Evolutionary conservation across 92 coral and sea anemone species (phyloP).

Genomic region (Zoanthus sansibaricus): DNA sequence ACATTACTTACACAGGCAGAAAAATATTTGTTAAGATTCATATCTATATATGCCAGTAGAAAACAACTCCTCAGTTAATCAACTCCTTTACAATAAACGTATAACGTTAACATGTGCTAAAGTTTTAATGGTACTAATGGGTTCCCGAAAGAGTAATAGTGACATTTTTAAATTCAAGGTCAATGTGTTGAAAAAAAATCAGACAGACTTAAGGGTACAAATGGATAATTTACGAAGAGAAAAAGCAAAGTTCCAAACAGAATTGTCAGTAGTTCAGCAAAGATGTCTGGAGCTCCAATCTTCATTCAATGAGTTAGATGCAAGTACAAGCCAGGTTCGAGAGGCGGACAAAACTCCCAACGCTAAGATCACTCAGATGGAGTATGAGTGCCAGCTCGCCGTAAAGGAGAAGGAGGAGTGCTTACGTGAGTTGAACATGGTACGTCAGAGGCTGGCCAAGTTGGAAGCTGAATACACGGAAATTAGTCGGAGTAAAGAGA

Average conservation of each 20-base stretch:
- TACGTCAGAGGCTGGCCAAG: slow-evolving; percentile 39
- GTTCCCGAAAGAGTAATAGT: neutral
- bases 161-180: neutral
- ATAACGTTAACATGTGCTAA: no score
- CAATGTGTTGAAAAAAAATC: slow-evolving; percentile 55
- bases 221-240: slow-evolving; percentile 69
- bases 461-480: slow-evolving; percentile 44
- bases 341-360: slow-evolving; percentile 11
- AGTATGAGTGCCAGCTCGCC: slow-evolving; percentile 31
- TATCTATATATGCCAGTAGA: no score
- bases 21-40: no score
- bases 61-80: no score
- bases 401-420: slow-evolving; percentile 48
- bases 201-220: slow-evolving; percentile 64
- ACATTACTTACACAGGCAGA: no score
- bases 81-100: no score
- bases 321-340: neutral
- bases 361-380: slow-evolving; percentile 25
- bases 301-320: slow-evolving; percentile 14
- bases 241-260: slow-evolving; percentile 60
- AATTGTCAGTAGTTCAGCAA: slow-evolving; percentile 51
- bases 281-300: slow-evolving; percentile 28
- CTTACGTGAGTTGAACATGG: slow-evolving; percentile 31
- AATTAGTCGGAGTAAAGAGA: slow-evolving; percentile 29
- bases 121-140: neutral